These are phyloP conservation scores for Philypnodon macrostomus DNA, from an alignment of 2,797 vertebrate species.

Conservation along the genomic window DNA sequence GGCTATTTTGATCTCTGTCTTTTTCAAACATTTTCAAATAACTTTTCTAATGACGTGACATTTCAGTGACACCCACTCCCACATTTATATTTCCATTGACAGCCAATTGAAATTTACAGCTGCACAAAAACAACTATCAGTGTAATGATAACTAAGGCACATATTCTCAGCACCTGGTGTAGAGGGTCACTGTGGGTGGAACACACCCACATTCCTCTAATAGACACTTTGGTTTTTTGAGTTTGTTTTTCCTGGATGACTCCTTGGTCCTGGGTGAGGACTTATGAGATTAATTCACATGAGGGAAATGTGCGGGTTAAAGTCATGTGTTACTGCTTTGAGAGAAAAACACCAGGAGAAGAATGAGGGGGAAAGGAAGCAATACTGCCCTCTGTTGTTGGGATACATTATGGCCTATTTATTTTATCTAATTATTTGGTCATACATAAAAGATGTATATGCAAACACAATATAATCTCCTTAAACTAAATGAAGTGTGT, in stretches of 20 bases:
- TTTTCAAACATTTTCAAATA: no score
- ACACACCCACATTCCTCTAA: constrained; percentile 68
- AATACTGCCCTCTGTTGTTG: constrained; percentile 69
- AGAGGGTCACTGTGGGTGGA: constrained; percentile 54
- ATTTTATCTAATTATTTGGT: no score
- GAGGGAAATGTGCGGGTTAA: constrained; percentile 49
- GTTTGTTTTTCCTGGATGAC: constrained; percentile 74
- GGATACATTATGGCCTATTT: background rate
- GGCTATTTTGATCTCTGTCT: no score
- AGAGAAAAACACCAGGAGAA: constrained; percentile 15
- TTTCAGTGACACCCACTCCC: background rate
- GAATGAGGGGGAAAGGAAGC: constrained; percentile 28
- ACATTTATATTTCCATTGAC: constrained; percentile 10
- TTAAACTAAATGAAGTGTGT: no score
- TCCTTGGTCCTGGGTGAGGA: constrained; percentile 64
- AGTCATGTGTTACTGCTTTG: constrained; percentile 58
- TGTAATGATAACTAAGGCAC: constrained; percentile 32
- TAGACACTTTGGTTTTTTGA: constrained; percentile 62
- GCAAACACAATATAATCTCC: no score
- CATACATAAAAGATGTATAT: no score
- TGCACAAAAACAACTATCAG: constrained; percentile 6
- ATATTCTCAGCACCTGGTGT: constrained; percentile 67
- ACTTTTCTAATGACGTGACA: no score
- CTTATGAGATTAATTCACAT: constrained; percentile 63
- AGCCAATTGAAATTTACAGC: background rate